These are phyloP conservation scores for Yponomeuta malinellus DNA, from an alignment of 2,888 invertebrate species.

Conservation along the genomic window DNA sequence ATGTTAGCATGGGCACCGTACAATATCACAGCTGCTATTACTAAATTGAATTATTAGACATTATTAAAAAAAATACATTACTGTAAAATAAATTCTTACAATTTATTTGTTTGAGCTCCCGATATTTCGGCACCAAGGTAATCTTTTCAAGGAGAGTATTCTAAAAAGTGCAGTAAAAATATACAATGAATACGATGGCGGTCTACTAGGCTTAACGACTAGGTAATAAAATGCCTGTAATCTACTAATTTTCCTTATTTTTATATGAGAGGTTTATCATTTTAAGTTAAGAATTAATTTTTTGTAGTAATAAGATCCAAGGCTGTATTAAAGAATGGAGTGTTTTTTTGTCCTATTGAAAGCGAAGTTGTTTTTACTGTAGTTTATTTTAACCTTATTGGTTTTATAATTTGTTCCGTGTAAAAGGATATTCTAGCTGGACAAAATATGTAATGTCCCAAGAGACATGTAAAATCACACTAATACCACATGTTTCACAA, in stretches of 20 bases:
- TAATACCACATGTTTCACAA: conserved; percentile 16
- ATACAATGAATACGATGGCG: conserved; percentile 54
- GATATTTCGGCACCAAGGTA: neutral
- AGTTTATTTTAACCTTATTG: conserved; percentile 39
- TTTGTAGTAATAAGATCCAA: conserved; percentile 67
- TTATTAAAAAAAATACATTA: too few species aligned
- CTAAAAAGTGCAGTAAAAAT: conserved; percentile 19
- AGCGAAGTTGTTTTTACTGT: conserved; percentile 32
- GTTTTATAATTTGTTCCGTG: conserved; percentile 33
- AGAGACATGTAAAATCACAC: conserved; percentile 32
- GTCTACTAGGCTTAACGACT: conserved; percentile 65
- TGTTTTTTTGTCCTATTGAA: conserved; percentile 46
- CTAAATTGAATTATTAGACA: too few species aligned
- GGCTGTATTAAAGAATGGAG: conserved; percentile 70
- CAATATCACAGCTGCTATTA: too few species aligned
- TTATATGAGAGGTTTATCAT: conserved; percentile 69
- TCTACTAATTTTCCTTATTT: conserved; percentile 52
- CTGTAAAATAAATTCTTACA: too few species aligned
- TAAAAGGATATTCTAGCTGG: conserved; percentile 59
- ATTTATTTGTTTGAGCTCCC: too few species aligned
- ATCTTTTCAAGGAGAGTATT: neutral
- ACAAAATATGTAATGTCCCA: conserved; percentile 43
- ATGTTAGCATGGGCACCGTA: too few species aligned
- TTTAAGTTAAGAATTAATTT: conserved; percentile 62
- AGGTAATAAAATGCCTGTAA: conserved; percentile 46